Percentiles rank a stretch among this genome's conserved stretches.
Conservation (phyloP, 2,797 vertebrate genomes). For the Muscicapa comitata region DNA sequence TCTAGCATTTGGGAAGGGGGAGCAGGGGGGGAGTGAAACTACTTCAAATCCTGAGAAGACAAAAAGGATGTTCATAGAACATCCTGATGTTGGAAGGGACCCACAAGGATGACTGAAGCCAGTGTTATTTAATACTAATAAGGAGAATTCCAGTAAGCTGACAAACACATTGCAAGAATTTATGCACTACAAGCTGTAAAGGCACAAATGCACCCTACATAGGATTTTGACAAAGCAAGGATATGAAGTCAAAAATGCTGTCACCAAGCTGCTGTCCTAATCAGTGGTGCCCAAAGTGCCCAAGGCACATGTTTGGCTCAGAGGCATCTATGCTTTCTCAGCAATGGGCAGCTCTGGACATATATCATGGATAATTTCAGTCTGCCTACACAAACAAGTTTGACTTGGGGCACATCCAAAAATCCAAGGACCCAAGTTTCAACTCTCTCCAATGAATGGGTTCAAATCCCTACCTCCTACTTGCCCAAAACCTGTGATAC, state of each 20-base stretch:
- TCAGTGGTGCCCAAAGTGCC: background rate
- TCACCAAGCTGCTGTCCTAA: background rate
- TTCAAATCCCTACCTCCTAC: background rate
- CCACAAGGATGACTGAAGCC: background rate
- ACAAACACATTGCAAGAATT: background rate
- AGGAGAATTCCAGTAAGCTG: background rate
- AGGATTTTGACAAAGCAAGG: background rate
- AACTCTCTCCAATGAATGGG: background rate
- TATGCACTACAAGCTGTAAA: background rate
- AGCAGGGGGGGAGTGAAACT: background rate
- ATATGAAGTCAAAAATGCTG: background rate
- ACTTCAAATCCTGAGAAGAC: background rate
- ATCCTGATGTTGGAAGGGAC: background rate
- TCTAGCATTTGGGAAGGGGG: background rate
- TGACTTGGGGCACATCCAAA: background rate
- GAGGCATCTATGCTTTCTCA: background rate
- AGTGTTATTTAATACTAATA: background rate
- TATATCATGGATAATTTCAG: accelerated
- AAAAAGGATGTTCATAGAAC: background rate
- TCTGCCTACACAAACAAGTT: background rate
- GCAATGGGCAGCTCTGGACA: accelerated
- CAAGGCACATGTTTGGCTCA: background rate
- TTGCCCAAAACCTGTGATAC: background rate
- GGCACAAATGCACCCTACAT: background rate
- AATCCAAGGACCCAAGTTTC: background rate